Evolutionary conservation across 2,888 invertebrate genomes (phyloP), one percentile per base, ranked within the genome.

Genomic region (Gisinianus flammeolus): DNA sequence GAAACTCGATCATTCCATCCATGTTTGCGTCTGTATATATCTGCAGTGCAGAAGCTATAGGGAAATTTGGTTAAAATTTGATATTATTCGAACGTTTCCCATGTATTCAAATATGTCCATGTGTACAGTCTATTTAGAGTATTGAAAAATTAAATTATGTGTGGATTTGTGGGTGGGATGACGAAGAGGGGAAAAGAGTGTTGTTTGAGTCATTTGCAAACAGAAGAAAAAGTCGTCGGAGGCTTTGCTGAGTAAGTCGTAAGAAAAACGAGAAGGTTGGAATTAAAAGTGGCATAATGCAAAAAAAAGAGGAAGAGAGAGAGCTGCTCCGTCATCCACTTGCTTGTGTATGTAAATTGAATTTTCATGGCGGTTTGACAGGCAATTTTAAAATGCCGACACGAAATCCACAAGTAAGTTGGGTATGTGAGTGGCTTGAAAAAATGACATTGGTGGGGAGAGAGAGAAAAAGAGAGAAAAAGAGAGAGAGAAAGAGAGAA

Each of bases 361-460:
- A 62, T 62, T 62, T 62, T 26, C 62, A 62, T 26, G 62, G 62
- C 22, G 62, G 62, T 26, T 62, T 62, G 62, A 62, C 62, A 62
- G 28, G 26, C 62, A 62, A 62, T 62, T 62, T n/a, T 62, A 62
- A 62, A 62, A 62, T 62, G 28, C 28, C 28, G 62, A 62, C 62
- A 62, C 28, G 28, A 62, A 26, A 62, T 26, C 28, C 62, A 26
- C 62, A 62, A 62, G 28, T 26, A 26, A 28, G 26, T 44, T 2
- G 56, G 24, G 56, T 8, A 16, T 10, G 44, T 1, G 28, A 62
- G 5, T 26, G 22, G 26, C 28, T 62, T 58, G 22, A 26, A 16
- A 62, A 26, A 62, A 62, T 62, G 62, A 54, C 62, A 62, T 62
- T 62, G 62, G 62, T n/a, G n/a, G n/a, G n/a, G n/a, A n/a, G n/a